Conservation (phyloP, 1,140 invertebrate genomes). For the Penaeus vannamei region DNA sequence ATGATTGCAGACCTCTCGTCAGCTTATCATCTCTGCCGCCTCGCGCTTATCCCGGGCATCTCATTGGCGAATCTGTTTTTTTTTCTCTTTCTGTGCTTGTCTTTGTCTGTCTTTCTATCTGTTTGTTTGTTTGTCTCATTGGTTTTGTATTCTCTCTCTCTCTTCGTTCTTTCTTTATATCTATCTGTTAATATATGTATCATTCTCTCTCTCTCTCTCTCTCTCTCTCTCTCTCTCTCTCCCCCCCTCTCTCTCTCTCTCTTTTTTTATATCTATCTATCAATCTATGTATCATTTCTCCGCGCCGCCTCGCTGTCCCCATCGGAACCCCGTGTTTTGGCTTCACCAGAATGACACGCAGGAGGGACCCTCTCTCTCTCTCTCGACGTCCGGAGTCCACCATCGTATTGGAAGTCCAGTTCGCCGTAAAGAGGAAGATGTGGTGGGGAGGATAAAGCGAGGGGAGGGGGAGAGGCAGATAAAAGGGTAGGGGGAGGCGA, state of each 20-base stretch:
- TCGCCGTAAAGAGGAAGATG: background rate
- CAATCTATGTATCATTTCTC: background rate
- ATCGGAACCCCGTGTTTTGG: background rate
- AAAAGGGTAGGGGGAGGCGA: too few relatives aligned
- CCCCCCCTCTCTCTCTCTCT: too few relatives aligned
- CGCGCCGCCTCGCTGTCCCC: background rate
- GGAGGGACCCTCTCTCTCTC: too few relatives aligned
- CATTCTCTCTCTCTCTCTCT: too few relatives aligned
- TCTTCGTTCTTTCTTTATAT: background rate
- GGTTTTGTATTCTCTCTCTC: background rate
- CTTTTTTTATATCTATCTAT: too few relatives aligned
- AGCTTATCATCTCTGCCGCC: conserved; percentile 27
- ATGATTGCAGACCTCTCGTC: conserved; percentile 15
- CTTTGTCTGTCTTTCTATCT: background rate
- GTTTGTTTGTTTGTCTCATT: background rate
- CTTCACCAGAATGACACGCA: background rate
- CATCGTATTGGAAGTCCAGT: background rate
- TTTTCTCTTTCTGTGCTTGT: background rate
- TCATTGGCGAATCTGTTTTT: background rate
- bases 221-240: too few relatives aligned
- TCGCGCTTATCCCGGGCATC: conserved; percentile 36
- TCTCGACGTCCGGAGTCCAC: too few relatives aligned
- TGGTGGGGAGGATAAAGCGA: too few relatives aligned
- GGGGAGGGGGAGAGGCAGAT: too few relatives aligned
- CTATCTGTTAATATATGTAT: too few relatives aligned